A percentile compares a stretch with the other conserved stretches of the same genome.
phyloP scores from a whole-genome alignment of 2,113 vertebrate genomes.

The Rutilus rutilus region DNA sequence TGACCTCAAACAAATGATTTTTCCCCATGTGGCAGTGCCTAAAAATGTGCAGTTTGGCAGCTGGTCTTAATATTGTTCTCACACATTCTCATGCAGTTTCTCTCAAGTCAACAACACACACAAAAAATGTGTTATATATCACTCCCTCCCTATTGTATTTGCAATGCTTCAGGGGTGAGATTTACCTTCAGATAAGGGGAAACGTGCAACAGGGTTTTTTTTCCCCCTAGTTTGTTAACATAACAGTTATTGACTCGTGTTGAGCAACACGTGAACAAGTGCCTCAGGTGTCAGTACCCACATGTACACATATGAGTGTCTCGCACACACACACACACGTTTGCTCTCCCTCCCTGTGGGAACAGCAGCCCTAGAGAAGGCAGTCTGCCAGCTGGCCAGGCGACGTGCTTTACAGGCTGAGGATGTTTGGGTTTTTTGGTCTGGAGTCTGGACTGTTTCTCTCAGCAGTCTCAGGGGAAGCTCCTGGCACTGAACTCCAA shows the following conservation, averaged over 20 bases:
- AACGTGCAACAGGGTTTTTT: neutral
- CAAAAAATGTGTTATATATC: neutral
- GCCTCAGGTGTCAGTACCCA: constrained; percentile 47
- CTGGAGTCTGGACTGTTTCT: constrained; percentile 69
- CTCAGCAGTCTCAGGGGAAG: constrained; percentile 60
- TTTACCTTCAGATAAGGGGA: constrained; percentile 12
- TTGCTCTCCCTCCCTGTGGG: constrained; percentile 64
- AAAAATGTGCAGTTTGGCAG: constrained; percentile 43
- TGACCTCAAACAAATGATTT: neutral
- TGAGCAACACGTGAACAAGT: constrained; percentile 45
- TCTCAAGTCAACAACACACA: constrained; percentile 38
- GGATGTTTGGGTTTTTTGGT: constrained; percentile 69
- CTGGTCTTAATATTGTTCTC: constrained; percentile 41
- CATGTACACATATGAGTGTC: constrained; percentile 27
- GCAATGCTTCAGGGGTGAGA: constrained; percentile 6
- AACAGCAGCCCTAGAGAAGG: constrained; percentile 68
- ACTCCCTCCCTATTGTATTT: neutral
- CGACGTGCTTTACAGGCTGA: constrained; percentile 66
- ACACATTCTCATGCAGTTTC: neutral
- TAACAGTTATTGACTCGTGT: constrained; percentile 1
- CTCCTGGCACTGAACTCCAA: constrained; percentile 54
- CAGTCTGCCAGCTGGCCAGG: constrained; percentile 72
- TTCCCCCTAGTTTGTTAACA: neutral
- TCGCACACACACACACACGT: neutral
- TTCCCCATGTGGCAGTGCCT: neutral